A percentile compares a stretch with the other conserved stretches of the same genome.
Evolutionary conservation across 2,113 vertebrate species (phyloP).

Genomic region (Egretta garzetta): DNA sequence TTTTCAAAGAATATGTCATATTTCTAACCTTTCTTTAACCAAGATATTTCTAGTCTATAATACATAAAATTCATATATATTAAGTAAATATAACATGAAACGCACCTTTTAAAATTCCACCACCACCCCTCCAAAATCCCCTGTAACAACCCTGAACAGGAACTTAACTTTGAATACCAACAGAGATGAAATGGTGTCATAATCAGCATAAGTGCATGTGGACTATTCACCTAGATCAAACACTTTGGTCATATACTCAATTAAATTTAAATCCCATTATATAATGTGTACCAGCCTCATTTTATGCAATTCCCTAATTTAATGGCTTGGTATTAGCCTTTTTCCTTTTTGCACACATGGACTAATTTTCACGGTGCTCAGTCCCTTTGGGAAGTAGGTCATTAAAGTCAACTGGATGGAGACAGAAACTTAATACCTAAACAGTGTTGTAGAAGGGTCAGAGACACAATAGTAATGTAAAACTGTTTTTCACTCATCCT

Average conservation of each 20-base stretch:
- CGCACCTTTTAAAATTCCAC: background rate
- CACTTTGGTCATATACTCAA: constrained; percentile 60
- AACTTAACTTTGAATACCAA: constrained; percentile 25
- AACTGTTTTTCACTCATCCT: background rate
- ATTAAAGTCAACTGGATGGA: constrained; percentile 58
- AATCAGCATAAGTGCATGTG: constrained; percentile 59
- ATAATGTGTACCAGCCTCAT: constrained; percentile 62
- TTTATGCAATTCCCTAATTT: constrained; percentile 67
- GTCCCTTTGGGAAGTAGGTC: constrained; percentile 58
- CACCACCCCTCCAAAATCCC: background rate
- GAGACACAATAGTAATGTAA: background rate
- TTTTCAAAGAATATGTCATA: background rate
- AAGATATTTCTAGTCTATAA: background rate
- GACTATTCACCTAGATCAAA: constrained; percentile 64
- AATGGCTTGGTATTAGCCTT: constrained; percentile 63
- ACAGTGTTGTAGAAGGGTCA: background rate
- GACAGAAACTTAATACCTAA: constrained; percentile 48
- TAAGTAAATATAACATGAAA: background rate
- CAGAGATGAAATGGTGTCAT: constrained; percentile 48
- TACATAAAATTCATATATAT: background rate
- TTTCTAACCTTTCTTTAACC: background rate
- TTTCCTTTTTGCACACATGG: constrained; percentile 51
- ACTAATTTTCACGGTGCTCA: constrained; percentile 56
- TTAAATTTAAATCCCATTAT: constrained; percentile 74
- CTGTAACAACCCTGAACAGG: background rate